Evolutionary conservation across 2,888 invertebrate species (phyloP).

Genomic region (Chrysotoxum bicinctum): DNA sequence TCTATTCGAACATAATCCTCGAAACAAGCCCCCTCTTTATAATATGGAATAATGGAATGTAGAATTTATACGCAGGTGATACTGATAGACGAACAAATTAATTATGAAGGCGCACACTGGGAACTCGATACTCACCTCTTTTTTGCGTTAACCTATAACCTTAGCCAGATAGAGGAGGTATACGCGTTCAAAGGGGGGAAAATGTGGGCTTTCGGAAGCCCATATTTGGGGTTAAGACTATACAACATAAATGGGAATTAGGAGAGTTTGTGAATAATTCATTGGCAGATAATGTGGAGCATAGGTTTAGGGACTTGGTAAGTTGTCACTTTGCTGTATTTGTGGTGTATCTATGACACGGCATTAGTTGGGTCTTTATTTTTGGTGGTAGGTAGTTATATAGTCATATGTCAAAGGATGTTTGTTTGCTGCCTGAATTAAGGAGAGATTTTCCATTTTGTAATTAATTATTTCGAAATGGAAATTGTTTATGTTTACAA

Average conservation of each 20-base stretch:
- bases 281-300: slow-evolving; percentile 68
- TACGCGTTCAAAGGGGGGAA: neutral
- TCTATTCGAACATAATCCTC: too few relatives aligned
- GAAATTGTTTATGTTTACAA: slow-evolving; percentile 33
- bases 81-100: slow-evolving; percentile 62
- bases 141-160: slow-evolving; percentile 1
- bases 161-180: neutral
- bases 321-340: slow-evolving; percentile 69
- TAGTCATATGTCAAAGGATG: slow-evolving; percentile 13
- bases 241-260: slow-evolving; percentile 60
- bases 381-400: neutral
- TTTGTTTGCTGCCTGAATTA: slow-evolving; percentile 38
- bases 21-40: neutral
- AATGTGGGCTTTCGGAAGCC: slow-evolving; percentile 26
- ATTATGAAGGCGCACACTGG: slow-evolving; percentile 61
- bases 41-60: neutral
- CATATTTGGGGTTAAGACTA: slow-evolving; percentile 49
- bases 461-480: slow-evolving; percentile 65
- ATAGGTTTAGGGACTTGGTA: slow-evolving; percentile 65
- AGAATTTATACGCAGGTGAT: slow-evolving; percentile 39
- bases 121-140: slow-evolving; percentile 38
- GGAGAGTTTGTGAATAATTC: slow-evolving; percentile 68
- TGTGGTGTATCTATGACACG: slow-evolving; percentile 54
- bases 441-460: slow-evolving; percentile 56
- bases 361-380: slow-evolving; percentile 43